Evolutionary conservation across 2,888 invertebrate species (phyloP).

Genomic region (Plagodis dolabraria): DNA sequence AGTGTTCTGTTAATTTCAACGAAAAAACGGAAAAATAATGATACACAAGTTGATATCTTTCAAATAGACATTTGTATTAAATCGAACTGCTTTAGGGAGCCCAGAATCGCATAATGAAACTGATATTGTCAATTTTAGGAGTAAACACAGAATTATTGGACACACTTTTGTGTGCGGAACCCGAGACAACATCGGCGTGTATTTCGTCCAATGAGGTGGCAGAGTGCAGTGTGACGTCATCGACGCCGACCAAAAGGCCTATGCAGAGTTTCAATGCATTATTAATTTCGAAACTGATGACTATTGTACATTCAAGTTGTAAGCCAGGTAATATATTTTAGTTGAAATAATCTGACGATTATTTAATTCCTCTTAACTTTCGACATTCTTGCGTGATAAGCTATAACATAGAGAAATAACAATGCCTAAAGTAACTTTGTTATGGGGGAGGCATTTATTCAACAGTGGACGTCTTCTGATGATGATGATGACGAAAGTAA

Average conservation of each 20-base stretch:
- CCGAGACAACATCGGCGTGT: conserved; percentile 44
- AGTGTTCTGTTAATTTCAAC: too few species aligned
- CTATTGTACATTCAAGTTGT: conserved; percentile 93
- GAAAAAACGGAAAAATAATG: too few species aligned
- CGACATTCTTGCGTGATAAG: too few species aligned
- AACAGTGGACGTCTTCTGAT: too few species aligned
- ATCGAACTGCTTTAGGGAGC: too few species aligned
- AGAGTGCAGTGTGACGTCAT: conserved; percentile 42
- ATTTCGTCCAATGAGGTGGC: conserved; percentile 37
- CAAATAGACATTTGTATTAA: too few species aligned
- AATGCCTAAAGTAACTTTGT: too few species aligned
- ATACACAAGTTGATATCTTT: too few species aligned
- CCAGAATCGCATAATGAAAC: conserved; percentile 1
- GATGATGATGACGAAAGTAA: too few species aligned
- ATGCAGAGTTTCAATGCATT: conserved; percentile 91
- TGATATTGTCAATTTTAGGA: conserved; percentile 82
- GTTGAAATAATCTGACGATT: neutral
- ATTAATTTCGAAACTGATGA: conserved; percentile 92
- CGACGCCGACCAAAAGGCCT: conserved; percentile 50
- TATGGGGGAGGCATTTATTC: too few species aligned
- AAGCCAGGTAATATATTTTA: conserved; percentile 88
- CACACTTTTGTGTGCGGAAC: conserved; percentile 89
- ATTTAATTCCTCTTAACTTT: too few species aligned
- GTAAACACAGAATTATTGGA: conserved; percentile 93
- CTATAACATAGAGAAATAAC: too few species aligned